Evolutionary conservation across 2,113 vertebrate species (phyloP), one percentile per base, ranked within the genome.

Genomic region (Lasiurus borealis): DNA sequence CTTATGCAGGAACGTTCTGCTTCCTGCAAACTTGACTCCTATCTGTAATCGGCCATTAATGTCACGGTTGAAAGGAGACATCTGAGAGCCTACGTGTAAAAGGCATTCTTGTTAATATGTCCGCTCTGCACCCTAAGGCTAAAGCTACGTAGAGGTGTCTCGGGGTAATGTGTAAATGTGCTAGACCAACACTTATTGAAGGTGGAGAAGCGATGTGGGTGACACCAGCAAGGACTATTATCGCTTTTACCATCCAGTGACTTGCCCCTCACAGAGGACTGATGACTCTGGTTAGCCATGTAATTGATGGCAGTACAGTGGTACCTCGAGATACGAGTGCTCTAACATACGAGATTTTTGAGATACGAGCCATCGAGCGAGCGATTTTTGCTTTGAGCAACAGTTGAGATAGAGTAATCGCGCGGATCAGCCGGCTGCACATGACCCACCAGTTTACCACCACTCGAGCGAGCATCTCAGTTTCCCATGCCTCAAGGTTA

Each of bases 51-150:
- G 6, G 34, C 91, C 92, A 91, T 95, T 93, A 92, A 77, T 95
- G 92, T 95, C 93, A 91, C 71, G 96, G 95, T 88, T 96, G 90
- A 95, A 83, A 76, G 64, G 94, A 97, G 83, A 92, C 80, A 81
- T 91, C 88, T 93, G 92, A 96, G 54, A 84, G 80, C 88, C 85
- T 94, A 8, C 81, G 59, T 91, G 75, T 31, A 69, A 93, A 95
- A 94, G 90, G 31, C 57, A 77, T 73, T 48, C 64, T 78, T n/a
- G 16, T 88, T 97, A 95, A 94, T 91, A 72, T 52, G 68, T 85
- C 91, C 75, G 66, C 59, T 83, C 72, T 40, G 57, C 66, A 78
- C 90, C 95, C 95, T 88, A 44, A 76, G 83, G 80, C 93, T 81
- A 89, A 90, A 73, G 76, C 72, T 85, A 31, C 52, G 66, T 34